These are phyloP conservation scores for Mizuhopecten yessoensis DNA, from an alignment of 1,140 invertebrate species.

Conservation along the genomic window DNA sequence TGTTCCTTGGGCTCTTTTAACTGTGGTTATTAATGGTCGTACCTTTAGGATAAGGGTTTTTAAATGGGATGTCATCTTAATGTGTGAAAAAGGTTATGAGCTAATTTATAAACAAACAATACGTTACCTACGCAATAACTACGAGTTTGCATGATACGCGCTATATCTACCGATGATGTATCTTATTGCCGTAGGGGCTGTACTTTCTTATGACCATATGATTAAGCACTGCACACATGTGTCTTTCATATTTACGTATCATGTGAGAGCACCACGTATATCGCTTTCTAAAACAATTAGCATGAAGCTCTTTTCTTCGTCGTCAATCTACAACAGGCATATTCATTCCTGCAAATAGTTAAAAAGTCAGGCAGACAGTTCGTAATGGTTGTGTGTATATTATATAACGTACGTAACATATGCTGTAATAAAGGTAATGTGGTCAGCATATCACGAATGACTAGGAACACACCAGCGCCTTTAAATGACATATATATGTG, in stretches of 20 bases:
- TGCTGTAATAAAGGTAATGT: neutral
- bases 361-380: neutral
- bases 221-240: slow-evolving; percentile 10
- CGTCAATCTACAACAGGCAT: neutral
- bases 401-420: no score
- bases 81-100: neutral
- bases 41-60: neutral
- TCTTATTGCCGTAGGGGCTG: neutral
- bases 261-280: neutral
- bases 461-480: no score
- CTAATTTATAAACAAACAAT: slow-evolving; percentile 2
- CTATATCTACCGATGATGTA: neutral
- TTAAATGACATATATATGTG: no score
- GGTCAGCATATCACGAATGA: neutral
- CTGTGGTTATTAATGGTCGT: neutral
- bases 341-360: neutral
- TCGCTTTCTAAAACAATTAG: neutral
- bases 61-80: slow-evolving; percentile 16
- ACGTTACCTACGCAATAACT: neutral
- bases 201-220: neutral
- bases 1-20: neutral
- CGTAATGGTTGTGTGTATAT: neutral
- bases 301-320: neutral
- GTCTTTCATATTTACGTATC: neutral
- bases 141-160: neutral